Evolutionary conservation across 2,888 invertebrate genomes (phyloP).

Genomic region (Melangyna quadrimaculata): DNA sequence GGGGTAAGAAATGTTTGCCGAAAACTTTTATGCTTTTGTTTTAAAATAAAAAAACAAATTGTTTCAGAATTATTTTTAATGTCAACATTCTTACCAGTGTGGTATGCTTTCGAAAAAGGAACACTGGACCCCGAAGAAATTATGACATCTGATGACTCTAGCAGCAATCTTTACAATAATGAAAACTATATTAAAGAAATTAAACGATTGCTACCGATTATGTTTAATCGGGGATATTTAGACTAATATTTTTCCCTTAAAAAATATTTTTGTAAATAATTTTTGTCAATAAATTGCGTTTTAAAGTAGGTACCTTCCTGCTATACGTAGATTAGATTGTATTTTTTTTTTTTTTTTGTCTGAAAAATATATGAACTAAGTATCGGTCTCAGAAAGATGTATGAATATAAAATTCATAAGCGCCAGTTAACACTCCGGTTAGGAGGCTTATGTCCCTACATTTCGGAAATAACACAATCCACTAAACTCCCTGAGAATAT

Average conservation of each 20-base stretch:
- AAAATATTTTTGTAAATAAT: neutral
- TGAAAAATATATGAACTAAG: too few relatives aligned
- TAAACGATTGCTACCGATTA: neutral
- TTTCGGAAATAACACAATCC: too few relatives aligned
- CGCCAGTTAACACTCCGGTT: too few relatives aligned
- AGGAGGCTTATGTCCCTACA: too few relatives aligned
- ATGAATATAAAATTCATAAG: too few relatives aligned
- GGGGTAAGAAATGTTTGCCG: neutral
- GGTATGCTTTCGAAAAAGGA: slow-evolving; percentile 43
- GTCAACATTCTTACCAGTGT: slow-evolving; percentile 72
- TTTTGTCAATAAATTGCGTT: too few relatives aligned
- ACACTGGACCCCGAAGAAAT: neutral
- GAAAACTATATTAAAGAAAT: neutral
- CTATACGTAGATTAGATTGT: too few relatives aligned
- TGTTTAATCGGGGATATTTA: neutral
- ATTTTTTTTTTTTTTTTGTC: neutral
- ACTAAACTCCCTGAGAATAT: too few relatives aligned
- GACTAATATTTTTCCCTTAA: neutral
- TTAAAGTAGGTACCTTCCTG: too few relatives aligned
- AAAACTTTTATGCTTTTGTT: neutral
- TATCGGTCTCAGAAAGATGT: too few relatives aligned
- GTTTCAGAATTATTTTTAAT: slow-evolving; percentile 73
- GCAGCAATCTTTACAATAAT: neutral
- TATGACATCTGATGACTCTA: neutral
- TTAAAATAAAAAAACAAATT: neutral